Conservation (phyloP, 1,140 invertebrate species). For the Saccostrea glomerata region DNA sequence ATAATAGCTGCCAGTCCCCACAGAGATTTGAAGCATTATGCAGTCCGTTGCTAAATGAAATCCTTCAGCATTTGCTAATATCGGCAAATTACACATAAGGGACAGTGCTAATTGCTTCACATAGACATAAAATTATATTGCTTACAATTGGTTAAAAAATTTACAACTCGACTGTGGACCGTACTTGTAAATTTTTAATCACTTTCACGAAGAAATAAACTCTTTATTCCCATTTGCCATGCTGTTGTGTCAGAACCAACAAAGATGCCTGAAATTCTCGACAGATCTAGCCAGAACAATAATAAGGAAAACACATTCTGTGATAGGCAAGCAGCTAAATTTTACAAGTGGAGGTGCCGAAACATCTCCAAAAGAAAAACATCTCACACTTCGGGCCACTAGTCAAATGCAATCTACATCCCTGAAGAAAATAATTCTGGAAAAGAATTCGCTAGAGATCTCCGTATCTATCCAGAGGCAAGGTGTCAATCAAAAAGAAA, state of each 20-base stretch:
- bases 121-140: constrained; percentile 50
- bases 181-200: constrained; percentile 38
- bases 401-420: constrained; percentile 12
- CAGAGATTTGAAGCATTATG: constrained; percentile 34
- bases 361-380: constrained; percentile 31
- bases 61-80: constrained; percentile 38
- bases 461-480: constrained; percentile 9
- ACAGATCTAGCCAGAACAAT: constrained; percentile 38
- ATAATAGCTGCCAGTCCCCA: not conserved
- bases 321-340: constrained; percentile 41
- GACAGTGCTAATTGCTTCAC: constrained; percentile 43
- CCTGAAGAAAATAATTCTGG: not conserved
- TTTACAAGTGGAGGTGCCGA: constrained; percentile 39
- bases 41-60: constrained; percentile 14
- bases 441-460: constrained; percentile 2
- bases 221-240: constrained; percentile 45
- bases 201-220: constrained; percentile 50
- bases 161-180: constrained; percentile 34
- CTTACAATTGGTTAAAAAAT: constrained; percentile 44
- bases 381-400: not conserved
- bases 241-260: constrained; percentile 42
- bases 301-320: constrained; percentile 42
- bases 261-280: constrained; percentile 38
- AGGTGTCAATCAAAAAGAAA: constrained; percentile 20
- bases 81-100: constrained; percentile 36